phyloP scores from a whole-genome alignment of 2,113 vertebrate genomes.

The Thalassoma bifasciatum region DNA sequence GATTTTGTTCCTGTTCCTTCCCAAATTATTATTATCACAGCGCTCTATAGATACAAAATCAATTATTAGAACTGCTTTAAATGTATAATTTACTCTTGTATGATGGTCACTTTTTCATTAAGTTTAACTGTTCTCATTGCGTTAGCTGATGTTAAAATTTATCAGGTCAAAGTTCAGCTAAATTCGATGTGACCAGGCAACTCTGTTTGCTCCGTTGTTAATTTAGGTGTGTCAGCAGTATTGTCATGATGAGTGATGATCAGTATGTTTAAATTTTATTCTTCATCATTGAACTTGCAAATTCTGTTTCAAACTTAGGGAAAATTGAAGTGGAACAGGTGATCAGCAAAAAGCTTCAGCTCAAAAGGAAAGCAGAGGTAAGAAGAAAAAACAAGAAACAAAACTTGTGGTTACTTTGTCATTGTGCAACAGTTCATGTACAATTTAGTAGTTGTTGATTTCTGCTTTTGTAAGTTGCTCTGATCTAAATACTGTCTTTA shows the following conservation, averaged over 20 bases:
- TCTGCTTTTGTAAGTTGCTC: too few species aligned
- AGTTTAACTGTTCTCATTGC: neutral
- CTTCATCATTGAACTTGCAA: neutral
- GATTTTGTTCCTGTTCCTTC: neutral
- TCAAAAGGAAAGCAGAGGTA: conserved; percentile 83
- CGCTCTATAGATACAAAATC: too few species aligned
- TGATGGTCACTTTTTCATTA: neutral
- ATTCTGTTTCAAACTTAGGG: conserved; percentile 70
- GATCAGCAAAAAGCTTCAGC: conserved; percentile 79
- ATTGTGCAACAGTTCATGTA: too few species aligned
- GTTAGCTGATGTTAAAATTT: neutral
- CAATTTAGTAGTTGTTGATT: too few species aligned
- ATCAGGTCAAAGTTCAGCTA: neutral
- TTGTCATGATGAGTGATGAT: neutral
- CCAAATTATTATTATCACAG: neutral
- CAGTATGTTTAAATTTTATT: neutral
- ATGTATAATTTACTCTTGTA: neutral
- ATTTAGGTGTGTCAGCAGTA: neutral
- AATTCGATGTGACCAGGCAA: conserved; percentile 7
- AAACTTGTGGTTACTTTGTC: too few species aligned
- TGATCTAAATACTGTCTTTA: too few species aligned
- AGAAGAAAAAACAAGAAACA: too few species aligned
- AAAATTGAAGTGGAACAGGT: conserved; percentile 78
- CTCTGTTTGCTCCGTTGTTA: conserved; percentile 1
- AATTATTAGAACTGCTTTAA: neutral